Conservation (phyloP, 2,113 vertebrate species). For the Excalfactoria chinensis region DNA sequence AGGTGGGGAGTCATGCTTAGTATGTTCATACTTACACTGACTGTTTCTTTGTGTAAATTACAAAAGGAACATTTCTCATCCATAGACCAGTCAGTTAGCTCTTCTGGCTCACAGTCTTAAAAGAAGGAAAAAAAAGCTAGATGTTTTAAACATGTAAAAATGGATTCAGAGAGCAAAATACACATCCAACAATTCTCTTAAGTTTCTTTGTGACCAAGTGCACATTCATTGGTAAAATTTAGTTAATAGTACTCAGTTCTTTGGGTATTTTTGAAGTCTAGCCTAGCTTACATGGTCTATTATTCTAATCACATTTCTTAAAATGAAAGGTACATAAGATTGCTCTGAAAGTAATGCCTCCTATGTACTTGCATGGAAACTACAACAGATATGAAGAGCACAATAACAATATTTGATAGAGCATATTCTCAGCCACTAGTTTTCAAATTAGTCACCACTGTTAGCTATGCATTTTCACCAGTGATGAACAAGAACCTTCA, state of each 20-base stretch:
- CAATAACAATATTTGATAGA: background rate
- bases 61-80: conserved; percentile 96
- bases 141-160: conserved; percentile 74
- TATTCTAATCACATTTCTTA: background rate
- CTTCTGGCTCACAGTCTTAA: conserved; percentile 98
- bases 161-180: conserved; percentile 33
- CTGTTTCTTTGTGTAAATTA: conserved; percentile 94
- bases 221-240: background rate
- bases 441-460: too few relatives aligned
- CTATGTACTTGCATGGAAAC: background rate
- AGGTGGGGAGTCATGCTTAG: background rate
- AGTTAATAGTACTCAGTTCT: background rate
- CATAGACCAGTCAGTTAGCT: conserved; percentile 95
- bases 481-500: background rate
- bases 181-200: background rate
- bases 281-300: background rate
- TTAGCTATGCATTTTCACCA: background rate
- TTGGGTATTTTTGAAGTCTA: background rate
- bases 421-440: background rate
- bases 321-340: background rate
- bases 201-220: background rate
- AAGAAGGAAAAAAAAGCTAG: conserved; percentile 55
- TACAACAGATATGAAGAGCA: background rate
- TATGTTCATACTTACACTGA: conserved; percentile 87
- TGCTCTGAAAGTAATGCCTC: background rate